Percentiles rank a stretch among this genome's conserved stretches.
These are phyloP conservation scores for Chaetorhynchus papuensis DNA, from an alignment of 2,113 vertebrate genomes.

Conservation along the genomic window DNA sequence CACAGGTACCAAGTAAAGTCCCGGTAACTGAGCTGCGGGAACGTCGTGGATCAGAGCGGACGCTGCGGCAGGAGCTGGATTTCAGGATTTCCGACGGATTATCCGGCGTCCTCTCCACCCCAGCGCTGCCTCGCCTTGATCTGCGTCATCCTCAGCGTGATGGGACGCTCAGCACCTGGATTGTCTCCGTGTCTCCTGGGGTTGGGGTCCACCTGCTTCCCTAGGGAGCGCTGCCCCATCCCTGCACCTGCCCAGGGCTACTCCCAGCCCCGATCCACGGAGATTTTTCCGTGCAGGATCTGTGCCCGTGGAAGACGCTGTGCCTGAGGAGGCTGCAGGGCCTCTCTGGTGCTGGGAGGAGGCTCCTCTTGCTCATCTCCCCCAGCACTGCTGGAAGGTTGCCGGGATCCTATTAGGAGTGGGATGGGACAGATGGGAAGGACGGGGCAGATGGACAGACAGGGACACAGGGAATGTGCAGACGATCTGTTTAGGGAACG, in stretches of 20 bases:
- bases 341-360: neutral
- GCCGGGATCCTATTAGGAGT: neutral
- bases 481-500: neutral
- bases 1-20: neutral
- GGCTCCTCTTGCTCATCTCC: neutral
- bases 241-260: rapidly evolving
- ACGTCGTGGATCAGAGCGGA: rapidly evolving
- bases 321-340: neutral
- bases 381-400: neutral
- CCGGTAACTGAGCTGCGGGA: rapidly evolving
- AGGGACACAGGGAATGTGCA: neutral
- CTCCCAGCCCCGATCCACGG: rapidly evolving
- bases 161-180: neutral
- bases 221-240: rapidly evolving
- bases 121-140: rapidly evolving
- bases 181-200: rapidly evolving
- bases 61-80: rapidly evolving
- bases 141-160: neutral
- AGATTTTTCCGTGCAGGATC: rapidly evolving
- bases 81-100: neutral
- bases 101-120: rapidly evolving
- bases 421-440: neutral
- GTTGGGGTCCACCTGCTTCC: rapidly evolving
- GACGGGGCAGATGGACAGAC: neutral
- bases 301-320: rapidly evolving